Percentiles rank a stretch among this genome's conserved stretches.
Conservation (phyloP, 2,113 vertebrate genomes). For the Promerops cafer region DNA sequence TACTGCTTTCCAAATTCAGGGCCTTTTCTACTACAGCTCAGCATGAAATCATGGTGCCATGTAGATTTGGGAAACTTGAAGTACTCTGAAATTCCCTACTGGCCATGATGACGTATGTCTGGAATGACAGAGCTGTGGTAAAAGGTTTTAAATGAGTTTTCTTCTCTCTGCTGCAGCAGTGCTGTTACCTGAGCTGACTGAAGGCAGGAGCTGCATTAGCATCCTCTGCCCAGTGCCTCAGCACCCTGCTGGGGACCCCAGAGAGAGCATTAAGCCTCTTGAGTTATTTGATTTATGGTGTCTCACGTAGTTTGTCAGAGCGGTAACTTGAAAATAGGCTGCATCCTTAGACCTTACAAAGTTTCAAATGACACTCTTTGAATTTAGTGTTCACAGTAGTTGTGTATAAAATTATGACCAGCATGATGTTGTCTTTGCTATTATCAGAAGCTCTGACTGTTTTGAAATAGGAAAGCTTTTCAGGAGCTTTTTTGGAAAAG, state of each 20-base stretch:
- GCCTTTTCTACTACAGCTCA: neutral
- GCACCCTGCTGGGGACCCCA: neutral
- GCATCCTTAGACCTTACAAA: neutral
- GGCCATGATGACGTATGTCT: neutral
- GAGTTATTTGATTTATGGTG: neutral
- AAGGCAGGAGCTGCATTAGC: neutral
- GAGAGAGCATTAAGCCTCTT: neutral
- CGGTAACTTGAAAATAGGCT: neutral
- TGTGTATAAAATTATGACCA: neutral
- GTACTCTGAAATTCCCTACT: neutral
- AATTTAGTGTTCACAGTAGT: neutral
- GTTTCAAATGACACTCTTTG: neutral
- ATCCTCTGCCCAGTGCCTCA: neutral
- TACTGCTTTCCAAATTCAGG: neutral
- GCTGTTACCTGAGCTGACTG: neutral
- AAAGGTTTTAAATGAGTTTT: neutral
- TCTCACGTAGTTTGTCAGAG: neutral
- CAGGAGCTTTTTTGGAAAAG: neutral
- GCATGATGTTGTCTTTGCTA: neutral
- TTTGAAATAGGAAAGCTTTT: neutral
- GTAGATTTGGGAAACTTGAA: neutral
- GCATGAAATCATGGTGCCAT: neutral
- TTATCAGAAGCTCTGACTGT: neutral
- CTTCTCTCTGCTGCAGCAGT: neutral
- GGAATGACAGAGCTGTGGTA: neutral